Evolutionary conservation across 2,113 vertebrate genomes (phyloP).

Genomic region (Mesocricetus auratus): DNA sequence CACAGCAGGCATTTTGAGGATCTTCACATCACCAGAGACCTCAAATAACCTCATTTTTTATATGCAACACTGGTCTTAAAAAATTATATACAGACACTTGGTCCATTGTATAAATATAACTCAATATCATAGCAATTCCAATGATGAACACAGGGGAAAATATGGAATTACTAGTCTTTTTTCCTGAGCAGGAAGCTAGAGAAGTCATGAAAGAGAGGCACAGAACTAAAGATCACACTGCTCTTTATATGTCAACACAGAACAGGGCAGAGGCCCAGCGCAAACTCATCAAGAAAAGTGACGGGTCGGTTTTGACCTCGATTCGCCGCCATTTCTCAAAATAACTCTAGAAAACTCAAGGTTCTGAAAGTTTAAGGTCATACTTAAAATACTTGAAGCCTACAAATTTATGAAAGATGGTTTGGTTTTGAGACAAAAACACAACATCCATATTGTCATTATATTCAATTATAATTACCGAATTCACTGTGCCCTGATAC

Average conservation of each 20-base stretch:
- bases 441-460: neutral
- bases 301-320: constrained; percentile 52
- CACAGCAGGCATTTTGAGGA: neutral
- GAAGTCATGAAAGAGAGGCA: neutral
- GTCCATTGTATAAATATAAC: neutral
- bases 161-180: neutral
- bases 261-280: neutral
- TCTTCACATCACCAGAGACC: neutral
- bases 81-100: constrained; percentile 3
- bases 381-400: constrained; percentile 46
- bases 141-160: constrained; percentile 38
- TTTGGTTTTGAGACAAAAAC: constrained; percentile 41
- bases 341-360: constrained; percentile 40
- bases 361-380: constrained; percentile 63
- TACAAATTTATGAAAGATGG: constrained; percentile 29
- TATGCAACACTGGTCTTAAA: neutral
- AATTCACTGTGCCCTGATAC: neutral
- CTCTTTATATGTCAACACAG: constrained; percentile 5
- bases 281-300: constrained; percentile 54
- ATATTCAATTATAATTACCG: neutral
- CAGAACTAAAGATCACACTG: constrained; percentile 43
- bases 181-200: constrained; percentile 20
- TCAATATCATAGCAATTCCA: constrained; percentile 31
- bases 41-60: neutral
- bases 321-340: constrained; percentile 55